A percentile compares a stretch with the other conserved stretches of the same genome.
These are phyloP conservation scores for Stenichneumon culpator DNA, from an alignment of 2,888 invertebrate species.

Conservation along the genomic window DNA sequence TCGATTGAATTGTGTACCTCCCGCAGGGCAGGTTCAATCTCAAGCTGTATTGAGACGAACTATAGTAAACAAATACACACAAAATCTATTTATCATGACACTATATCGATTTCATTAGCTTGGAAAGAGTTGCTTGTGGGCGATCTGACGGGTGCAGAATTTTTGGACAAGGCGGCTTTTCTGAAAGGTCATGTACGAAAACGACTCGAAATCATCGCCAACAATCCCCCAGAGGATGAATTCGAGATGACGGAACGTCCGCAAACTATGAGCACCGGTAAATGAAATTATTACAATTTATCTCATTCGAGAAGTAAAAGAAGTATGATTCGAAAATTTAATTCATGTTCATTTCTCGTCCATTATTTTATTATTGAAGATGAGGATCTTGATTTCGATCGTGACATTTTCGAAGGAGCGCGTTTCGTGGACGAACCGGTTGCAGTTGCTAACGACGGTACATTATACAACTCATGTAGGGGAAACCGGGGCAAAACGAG, in stretches of 20 bases:
- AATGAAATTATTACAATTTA: not conserved
- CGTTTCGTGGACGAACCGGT: not conserved
- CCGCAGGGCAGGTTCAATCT: no score
- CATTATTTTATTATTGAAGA: not conserved
- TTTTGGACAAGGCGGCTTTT: not conserved
- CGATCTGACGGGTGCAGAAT: not conserved
- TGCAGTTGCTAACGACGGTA: not conserved
- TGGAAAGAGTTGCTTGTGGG: constrained; percentile 5
- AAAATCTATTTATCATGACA: not conserved
- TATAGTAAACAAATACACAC: not conserved
- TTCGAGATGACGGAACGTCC: not conserved
- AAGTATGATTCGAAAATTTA: not conserved
- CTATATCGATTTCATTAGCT: constrained; percentile 4
- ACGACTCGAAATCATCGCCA: not conserved
- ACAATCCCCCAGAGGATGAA: constrained; percentile 6
- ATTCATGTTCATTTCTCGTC: not conserved
- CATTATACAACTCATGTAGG: not conserved
- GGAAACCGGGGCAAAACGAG: no score
- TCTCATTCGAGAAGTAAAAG: no score
- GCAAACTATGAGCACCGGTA: not conserved
- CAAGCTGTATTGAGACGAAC: no score
- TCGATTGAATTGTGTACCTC: no score
- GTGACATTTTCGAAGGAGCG: not conserved
- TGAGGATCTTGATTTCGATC: not conserved
- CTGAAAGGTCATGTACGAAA: not conserved